Conservation (phyloP, 2,797 vertebrate genomes). For the Melanotaenia nigrans region DNA sequence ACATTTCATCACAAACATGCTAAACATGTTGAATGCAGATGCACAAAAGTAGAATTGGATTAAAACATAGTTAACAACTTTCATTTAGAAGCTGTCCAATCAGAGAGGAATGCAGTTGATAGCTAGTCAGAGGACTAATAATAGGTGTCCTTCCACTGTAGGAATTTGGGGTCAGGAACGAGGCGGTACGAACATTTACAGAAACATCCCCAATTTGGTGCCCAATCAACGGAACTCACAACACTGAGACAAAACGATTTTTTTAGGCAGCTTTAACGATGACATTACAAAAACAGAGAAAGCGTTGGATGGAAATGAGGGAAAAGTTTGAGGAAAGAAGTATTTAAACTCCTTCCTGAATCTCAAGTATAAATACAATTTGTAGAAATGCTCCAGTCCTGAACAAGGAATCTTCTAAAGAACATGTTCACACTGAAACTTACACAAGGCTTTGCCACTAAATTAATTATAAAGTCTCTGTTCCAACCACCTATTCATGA, state of each 20-base stretch:
- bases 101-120: slow-evolving; percentile 2
- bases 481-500: not conserved
- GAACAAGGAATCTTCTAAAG: not conserved
- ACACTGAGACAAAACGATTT: not conserved
- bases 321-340: not conserved
- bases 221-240: not conserved
- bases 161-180: not conserved
- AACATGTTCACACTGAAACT: not conserved
- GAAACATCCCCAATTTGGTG: not conserved
- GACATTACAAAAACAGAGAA: not conserved
- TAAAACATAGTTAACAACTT: not conserved
- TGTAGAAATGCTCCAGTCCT: not conserved
- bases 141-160: not conserved
- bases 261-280: not conserved
- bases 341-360: not conserved
- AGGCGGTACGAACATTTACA: not conserved
- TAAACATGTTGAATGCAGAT: not conserved
- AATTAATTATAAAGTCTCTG: not conserved
- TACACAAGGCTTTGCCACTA: not conserved
- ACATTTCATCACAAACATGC: not conserved
- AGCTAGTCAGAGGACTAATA: not conserved
- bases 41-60: not conserved
- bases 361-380: not conserved
- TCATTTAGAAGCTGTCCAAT: slow-evolving; percentile 1
- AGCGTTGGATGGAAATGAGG: not conserved